Evolutionary conservation across 2,888 invertebrate genomes (phyloP).

Genomic region (Chrysolina americana): DNA sequence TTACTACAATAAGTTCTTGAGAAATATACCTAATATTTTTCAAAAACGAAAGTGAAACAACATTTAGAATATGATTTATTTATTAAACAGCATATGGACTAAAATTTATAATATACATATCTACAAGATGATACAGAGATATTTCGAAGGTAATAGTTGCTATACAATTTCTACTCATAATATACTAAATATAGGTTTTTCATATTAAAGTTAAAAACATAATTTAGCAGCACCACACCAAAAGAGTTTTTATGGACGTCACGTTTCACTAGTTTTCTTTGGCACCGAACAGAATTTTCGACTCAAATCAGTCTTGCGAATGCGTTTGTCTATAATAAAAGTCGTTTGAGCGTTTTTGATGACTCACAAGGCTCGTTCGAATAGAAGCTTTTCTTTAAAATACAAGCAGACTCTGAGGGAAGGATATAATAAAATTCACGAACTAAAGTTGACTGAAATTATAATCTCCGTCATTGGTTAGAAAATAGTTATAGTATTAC

Average conservation of each 20-base stretch:
- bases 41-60: too few species aligned
- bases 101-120: conserved; percentile 63
- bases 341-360: conserved; percentile 25
- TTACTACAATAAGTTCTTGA: too few species aligned
- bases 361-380: conserved; percentile 4
- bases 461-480: too few species aligned
- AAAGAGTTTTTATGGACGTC: conserved; percentile 63
- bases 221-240: conserved; percentile 67
- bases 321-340: conserved; percentile 15
- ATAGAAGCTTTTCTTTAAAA: conserved; percentile 13
- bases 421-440: too few species aligned
- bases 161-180: conserved; percentile 61
- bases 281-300: conserved; percentile 56
- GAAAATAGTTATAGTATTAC: too few species aligned
- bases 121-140: conserved; percentile 67
- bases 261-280: conserved; percentile 60
- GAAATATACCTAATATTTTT: too few species aligned
- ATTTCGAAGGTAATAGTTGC: conserved; percentile 59
- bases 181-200: conserved; percentile 46
- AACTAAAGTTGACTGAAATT: too few species aligned
- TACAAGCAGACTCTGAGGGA: not conserved
- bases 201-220: conserved; percentile 26
- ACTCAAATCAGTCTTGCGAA: conserved; percentile 3
- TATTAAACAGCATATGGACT: conserved; percentile 63
- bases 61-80: conserved; percentile 54